phyloP scores from a whole-genome alignment of 2,797 vertebrate species.

The Danio aesculapii region DNA sequence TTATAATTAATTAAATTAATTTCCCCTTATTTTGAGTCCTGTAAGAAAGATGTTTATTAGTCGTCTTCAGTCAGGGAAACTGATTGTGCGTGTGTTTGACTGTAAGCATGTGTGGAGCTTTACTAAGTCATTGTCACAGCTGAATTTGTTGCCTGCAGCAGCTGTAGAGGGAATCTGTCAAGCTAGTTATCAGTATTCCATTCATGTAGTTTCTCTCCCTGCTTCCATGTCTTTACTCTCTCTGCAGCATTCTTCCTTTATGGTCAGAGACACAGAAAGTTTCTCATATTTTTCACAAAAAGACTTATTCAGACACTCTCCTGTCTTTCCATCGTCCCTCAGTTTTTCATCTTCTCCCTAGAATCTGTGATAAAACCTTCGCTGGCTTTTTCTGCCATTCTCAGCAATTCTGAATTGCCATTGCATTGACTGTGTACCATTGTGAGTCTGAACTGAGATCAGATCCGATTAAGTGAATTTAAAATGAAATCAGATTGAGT shows the following conservation, averaged over 20 bases:
- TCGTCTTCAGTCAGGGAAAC: not conserved
- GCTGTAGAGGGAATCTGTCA: conserved; percentile 6
- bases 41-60: not conserved
- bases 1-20: not conserved
- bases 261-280: not conserved
- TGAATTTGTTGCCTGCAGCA: conserved; percentile 15
- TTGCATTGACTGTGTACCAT: not conserved
- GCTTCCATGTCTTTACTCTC: conserved; percentile 7
- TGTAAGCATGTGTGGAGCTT: conserved; percentile 1
- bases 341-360: not conserved
- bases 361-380: not conserved
- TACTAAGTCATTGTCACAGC: conserved; percentile 22
- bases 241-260: conserved; percentile 6
- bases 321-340: not conserved
- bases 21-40: not conserved
- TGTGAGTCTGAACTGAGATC: not conserved
- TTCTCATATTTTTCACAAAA: not conserved
- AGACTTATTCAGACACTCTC: not conserved
- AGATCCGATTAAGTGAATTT: not conserved
- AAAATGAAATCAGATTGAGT: not conserved
- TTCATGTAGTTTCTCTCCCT: conserved; percentile 33
- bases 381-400: not conserved
- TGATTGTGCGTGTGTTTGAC: not conserved
- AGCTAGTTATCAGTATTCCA: conserved; percentile 38
- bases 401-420: not conserved